Evolutionary conservation across 2,113 vertebrate species (phyloP).

Genomic region (Raja brachyura): DNA sequence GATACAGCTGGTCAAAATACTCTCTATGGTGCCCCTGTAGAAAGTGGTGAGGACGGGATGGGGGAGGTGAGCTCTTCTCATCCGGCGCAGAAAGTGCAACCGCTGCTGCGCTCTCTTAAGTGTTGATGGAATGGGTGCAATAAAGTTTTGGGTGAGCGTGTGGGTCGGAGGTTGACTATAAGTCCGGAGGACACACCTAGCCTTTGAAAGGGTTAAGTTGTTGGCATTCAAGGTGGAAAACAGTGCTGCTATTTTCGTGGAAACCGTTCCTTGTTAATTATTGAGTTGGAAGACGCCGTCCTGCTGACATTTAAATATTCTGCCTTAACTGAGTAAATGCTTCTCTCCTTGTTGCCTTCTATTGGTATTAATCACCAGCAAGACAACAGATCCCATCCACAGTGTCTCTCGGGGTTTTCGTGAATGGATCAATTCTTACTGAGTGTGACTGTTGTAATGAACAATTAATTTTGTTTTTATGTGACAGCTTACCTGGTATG

Average conservation of each 20-base stretch:
- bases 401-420: not conserved
- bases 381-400: not conserved
- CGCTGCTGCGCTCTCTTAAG: no score
- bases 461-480: conserved; percentile 30
- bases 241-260: not conserved
- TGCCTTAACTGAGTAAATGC: not conserved
- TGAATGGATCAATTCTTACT: conserved; percentile 32
- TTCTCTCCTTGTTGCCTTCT: not conserved
- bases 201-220: not conserved
- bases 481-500: conserved; percentile 20
- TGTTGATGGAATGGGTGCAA: no score
- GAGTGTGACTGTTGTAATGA: conserved; percentile 18
- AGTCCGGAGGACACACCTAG: not conserved
- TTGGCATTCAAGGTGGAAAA: not conserved
- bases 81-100: no score
- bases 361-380: not conserved
- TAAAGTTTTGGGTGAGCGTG: not conserved
- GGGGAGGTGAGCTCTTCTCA: no score
- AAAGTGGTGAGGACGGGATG: no score
- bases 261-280: not conserved
- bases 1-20: no score
- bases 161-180: not conserved
- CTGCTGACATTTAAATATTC: conserved; percentile 10
- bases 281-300: not conserved
- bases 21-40: no score